Evolutionary conservation across 2,797 vertebrate genomes (phyloP).

Genomic region (Cryptoblepharus egeriae): DNA sequence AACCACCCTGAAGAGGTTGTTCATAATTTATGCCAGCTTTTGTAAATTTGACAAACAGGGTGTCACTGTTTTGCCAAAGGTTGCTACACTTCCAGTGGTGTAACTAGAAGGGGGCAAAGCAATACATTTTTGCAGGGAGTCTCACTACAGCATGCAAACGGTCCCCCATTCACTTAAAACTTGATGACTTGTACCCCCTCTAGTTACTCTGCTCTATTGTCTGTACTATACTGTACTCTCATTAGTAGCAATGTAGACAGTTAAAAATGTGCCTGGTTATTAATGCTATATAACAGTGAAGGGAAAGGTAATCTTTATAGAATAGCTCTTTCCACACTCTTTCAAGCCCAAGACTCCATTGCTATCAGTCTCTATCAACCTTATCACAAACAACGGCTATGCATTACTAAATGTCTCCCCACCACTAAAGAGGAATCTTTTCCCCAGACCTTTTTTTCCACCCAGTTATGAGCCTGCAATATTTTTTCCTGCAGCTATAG

Average conservation of each 20-base stretch:
- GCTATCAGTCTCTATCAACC: background rate
- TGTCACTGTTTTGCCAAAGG: background rate
- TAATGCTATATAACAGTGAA: background rate
- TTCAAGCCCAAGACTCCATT: background rate
- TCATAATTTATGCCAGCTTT: background rate
- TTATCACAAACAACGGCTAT: conserved; percentile 10
- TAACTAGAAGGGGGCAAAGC: too few relatives aligned
- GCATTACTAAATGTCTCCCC: conserved; percentile 48
- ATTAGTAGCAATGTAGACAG: background rate
- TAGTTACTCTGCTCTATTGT: too few relatives aligned
- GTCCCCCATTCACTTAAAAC: too few relatives aligned
- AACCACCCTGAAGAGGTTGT: too few relatives aligned
- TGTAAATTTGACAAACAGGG: background rate
- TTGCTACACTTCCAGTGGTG: background rate
- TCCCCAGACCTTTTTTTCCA: background rate
- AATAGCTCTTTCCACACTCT: background rate
- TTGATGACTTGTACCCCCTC: too few relatives aligned
- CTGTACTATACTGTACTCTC: too few relatives aligned
- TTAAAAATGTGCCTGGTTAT: background rate
- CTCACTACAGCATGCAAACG: too few relatives aligned
- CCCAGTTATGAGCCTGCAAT: background rate
- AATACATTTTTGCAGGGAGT: too few relatives aligned
- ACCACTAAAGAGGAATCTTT: conserved; percentile 11
- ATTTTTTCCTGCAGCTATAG: background rate
- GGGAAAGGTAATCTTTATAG: background rate